Evolutionary conservation across 2,888 invertebrate genomes (phyloP), one percentile per base, ranked within the genome.

Genomic region (Limenitis camilla): DNA sequence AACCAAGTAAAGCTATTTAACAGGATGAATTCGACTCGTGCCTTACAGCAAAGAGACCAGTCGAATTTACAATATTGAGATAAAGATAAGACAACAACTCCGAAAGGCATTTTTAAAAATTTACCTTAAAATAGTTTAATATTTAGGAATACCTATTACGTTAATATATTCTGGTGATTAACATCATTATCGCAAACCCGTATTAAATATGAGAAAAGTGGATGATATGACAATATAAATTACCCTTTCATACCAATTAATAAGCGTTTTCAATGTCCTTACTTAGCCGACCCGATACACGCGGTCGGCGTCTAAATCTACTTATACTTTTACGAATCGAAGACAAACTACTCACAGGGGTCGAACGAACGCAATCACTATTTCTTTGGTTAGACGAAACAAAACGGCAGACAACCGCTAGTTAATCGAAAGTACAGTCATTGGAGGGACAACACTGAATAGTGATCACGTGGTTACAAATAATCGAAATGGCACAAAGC

Each of bases 191-290:
- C 87, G 87, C 85, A 83, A 86, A 87, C 87, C 87, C 87, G 87
- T 87, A 86, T 85, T 86, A 81, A 81, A 84, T 83, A 87, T 86
- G 87, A 87, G 87, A 87, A 81, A 86, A 78, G 84, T 87, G 87
- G 86, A 87, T 87, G 87, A 87, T 86, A 87, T 87, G 87, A 87
- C 86, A 85, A 85, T 87, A 87, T 86, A 86, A 87, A 86, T 87
- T 87, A 87, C 87, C 87, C 87, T 87, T 87, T 87, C 87, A 87
- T 87, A 87, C 87, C 87, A 86, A 87, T 86, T 87, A 87, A 87
- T 87, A 87, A 87, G 87, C 87, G 87, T 87, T 87, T 83, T 87
- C 87, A 87, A 87, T 87, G 85, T 86, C 81, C 87, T 86, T 86
- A 87, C 73, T 77, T 78, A 81, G 78, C 76, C 83, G 78, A 74